A percentile compares a stretch with the other conserved stretches of the same genome.
Conservation (phyloP, 2,888 invertebrate genomes). For the Graphium colonna region DNA sequence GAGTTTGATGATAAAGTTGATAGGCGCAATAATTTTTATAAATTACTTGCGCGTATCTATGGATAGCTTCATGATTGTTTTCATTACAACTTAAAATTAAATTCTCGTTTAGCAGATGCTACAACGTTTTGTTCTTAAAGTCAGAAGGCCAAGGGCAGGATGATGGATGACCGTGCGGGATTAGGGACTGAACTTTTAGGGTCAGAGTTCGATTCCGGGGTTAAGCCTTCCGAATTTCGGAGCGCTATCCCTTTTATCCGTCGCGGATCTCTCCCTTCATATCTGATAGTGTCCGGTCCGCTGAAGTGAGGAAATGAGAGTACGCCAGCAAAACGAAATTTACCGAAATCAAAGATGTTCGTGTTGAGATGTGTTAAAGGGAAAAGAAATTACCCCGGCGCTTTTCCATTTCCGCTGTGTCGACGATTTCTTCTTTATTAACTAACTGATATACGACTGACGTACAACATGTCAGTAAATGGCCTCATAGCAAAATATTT, state of each 20-base stretch:
- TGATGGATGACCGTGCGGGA: slow-evolving; percentile 36
- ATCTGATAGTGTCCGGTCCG: slow-evolving; percentile 11
- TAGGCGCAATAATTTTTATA: no score
- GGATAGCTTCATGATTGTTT: no score
- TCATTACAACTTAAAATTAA: slow-evolving; percentile 1
- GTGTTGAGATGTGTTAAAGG: not conserved
- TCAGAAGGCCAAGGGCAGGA: slow-evolving; percentile 29
- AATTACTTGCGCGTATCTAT: no score
- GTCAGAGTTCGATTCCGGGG: slow-evolving; percentile 40
- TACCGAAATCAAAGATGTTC: not conserved
- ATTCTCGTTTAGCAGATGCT: not conserved
- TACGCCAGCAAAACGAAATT: slow-evolving; percentile 1
- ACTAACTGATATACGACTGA: no score
- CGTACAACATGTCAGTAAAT: not conserved
- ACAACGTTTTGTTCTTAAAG: slow-evolving; percentile 2
- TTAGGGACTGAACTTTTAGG: slow-evolving; percentile 30
- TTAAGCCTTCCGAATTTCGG: slow-evolving; percentile 34
- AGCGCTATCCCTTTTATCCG: slow-evolving; percentile 26
- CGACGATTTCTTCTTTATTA: not conserved
- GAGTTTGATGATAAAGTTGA: no score
- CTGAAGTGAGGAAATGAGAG: slow-evolving; percentile 14
- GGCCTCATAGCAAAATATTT: no score
- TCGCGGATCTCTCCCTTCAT: slow-evolving; percentile 20
- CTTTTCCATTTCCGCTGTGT: not conserved
- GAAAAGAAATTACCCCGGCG: not conserved